These are phyloP conservation scores for Glyphotaelius pellucidus DNA, from an alignment of 2,888 invertebrate species.

Conservation along the genomic window DNA sequence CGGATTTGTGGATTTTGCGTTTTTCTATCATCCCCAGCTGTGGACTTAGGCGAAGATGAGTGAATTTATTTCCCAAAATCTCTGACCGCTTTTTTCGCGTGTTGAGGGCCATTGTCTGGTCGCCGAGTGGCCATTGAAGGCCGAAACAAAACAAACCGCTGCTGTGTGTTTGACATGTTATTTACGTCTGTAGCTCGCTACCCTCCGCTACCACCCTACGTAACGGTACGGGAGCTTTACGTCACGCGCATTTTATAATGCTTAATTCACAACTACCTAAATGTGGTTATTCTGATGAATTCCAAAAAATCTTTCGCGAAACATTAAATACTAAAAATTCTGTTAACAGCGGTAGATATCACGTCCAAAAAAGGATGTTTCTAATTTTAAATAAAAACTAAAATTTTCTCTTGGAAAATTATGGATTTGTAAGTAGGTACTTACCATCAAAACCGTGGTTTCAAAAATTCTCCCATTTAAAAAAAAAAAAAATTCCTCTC, in stretches of 20 bases:
- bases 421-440: too few relatives aligned
- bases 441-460: too few relatives aligned
- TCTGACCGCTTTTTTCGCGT: constrained; percentile 60
- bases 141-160: constrained; percentile 63
- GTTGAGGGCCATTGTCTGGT: constrained; percentile 63
- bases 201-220: neutral
- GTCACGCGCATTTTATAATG: neutral
- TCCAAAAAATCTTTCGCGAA: neutral
- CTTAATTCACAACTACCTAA: neutral
- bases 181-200: constrained; percentile 55
- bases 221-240: neutral
- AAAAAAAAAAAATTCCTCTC: too few relatives aligned
- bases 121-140: constrained; percentile 63
- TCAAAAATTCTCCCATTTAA: too few relatives aligned
- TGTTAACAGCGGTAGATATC: too few relatives aligned
- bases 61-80: constrained; percentile 61
- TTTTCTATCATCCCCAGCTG: constrained; percentile 44
- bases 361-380: too few relatives aligned
- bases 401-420: too few relatives aligned
- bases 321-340: neutral
- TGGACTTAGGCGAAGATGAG: constrained; percentile 58
- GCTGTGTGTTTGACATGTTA: constrained; percentile 66
- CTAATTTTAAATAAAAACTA: too few relatives aligned
- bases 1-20: neutral
- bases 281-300: neutral